These are phyloP conservation scores for Rhagologus leucostigma DNA, from an alignment of 2,113 vertebrate genomes.

Conservation along the genomic window DNA sequence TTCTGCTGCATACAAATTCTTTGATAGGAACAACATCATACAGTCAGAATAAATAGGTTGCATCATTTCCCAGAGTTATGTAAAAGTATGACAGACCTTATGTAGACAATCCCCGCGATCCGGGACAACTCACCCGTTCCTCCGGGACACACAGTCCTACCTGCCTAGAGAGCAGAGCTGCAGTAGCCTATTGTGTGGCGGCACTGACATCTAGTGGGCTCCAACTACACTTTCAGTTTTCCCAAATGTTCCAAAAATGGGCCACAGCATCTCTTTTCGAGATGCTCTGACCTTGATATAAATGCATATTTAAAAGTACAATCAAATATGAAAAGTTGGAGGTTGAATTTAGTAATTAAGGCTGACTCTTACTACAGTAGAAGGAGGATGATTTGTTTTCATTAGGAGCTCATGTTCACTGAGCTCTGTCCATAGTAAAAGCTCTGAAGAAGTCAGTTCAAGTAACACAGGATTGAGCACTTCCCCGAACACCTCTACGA, in stretches of 20 bases:
- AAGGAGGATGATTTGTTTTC: not conserved
- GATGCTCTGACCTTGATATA: not conserved
- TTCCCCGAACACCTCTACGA: not conserved
- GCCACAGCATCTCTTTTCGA: not conserved
- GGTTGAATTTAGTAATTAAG: not conserved
- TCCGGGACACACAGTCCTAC: not conserved
- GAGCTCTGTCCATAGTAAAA: not conserved
- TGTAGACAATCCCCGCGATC: too few relatives aligned
- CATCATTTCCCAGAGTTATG: not conserved
- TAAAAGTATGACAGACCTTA: not conserved
- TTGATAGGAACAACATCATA: not conserved
- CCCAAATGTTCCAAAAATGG: not conserved
- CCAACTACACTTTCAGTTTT: not conserved
- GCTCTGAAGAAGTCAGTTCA: not conserved
- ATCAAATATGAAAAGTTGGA: not conserved
- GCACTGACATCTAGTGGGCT: constrained; percentile 57
- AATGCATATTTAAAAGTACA: not conserved
- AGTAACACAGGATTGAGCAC: rapidly evolving
- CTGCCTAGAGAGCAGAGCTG: not conserved
- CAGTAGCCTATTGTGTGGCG: not conserved
- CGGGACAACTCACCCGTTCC: not conserved
- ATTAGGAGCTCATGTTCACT: not conserved
- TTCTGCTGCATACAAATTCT: not conserved
- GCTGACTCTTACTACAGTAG: not conserved
- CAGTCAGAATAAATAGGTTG: not conserved